These are phyloP conservation scores for Chroicocephalus ridibundus DNA, from an alignment of 2,113 vertebrate genomes.

Conservation along the genomic window DNA sequence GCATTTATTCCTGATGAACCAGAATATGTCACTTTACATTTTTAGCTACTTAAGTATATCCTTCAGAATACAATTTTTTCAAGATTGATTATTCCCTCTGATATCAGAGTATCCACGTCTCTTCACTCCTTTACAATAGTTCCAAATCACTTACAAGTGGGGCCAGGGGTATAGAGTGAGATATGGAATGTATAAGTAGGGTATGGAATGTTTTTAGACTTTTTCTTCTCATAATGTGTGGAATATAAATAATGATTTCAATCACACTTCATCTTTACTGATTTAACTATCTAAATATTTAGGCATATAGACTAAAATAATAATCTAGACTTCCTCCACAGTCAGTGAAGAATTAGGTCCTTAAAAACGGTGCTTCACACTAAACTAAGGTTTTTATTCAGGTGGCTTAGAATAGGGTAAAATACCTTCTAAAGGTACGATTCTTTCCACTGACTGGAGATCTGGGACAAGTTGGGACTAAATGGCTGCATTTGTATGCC, in stretches of 20 bases:
- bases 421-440: neutral
- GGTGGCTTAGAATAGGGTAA: neutral
- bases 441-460: neutral
- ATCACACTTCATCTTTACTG: neutral
- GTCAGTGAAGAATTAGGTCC: neutral
- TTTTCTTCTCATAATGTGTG: neutral
- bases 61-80: neutral
- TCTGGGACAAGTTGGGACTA: neutral
- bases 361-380: neutral
- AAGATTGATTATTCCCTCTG: neutral
- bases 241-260: neutral
- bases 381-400: neutral
- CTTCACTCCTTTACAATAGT: neutral
- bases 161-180: neutral
- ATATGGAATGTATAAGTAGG: neutral
- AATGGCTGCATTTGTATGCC: neutral
- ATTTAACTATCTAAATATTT: neutral
- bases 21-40: neutral
- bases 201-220: neutral
- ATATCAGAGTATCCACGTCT: neutral
- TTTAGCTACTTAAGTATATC: neutral
- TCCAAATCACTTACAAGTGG: neutral
- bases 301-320: neutral
- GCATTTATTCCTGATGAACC: neutral
- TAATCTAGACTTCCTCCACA: neutral